Percentiles rank a stretch among this genome's conserved stretches.
Conservation (phyloP, 2,113 vertebrate species). For the Gadus chalcogrammus region DNA sequence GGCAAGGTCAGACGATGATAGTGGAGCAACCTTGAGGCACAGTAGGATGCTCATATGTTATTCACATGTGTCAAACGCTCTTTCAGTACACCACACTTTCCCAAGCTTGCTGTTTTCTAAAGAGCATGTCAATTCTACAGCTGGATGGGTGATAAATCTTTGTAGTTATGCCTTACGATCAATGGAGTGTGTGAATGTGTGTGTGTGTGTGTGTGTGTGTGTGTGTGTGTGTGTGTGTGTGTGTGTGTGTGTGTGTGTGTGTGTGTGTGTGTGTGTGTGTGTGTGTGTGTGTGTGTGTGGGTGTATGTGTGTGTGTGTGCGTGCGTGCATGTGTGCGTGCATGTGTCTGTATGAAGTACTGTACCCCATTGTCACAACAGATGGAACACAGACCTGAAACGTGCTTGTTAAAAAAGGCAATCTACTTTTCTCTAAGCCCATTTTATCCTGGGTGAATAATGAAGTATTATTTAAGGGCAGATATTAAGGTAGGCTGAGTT, state of each 20-base stretch:
- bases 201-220: slow-evolving; percentile 13
- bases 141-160: slow-evolving; percentile 77
- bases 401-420: neutral
- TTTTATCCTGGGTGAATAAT: slow-evolving; percentile 28
- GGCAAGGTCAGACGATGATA: slow-evolving; percentile 65
- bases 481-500: slow-evolving; percentile 69
- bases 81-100: slow-evolving; percentile 66
- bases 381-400: neutral
- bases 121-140: slow-evolving; percentile 79
- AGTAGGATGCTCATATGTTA: slow-evolving; percentile 60
- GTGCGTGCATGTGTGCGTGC: slow-evolving; percentile 6
- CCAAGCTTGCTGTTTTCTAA: slow-evolving; percentile 73
- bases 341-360: neutral
- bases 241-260: slow-evolving; percentile 36
- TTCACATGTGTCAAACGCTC: slow-evolving; percentile 63
- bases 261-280: slow-evolving; percentile 21
- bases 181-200: slow-evolving; percentile 38
- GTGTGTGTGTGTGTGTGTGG: neutral
- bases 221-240: slow-evolving; percentile 23
- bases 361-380: neutral
- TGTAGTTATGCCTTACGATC: slow-evolving; percentile 69
- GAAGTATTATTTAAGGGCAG: slow-evolving; percentile 56
- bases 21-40: slow-evolving; percentile 61
- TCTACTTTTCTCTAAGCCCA: neutral
- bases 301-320: slow-evolving; percentile 1